These are phyloP conservation scores for Sesamia inferens DNA, from an alignment of 2,888 invertebrate genomes.

Conservation along the genomic window DNA sequence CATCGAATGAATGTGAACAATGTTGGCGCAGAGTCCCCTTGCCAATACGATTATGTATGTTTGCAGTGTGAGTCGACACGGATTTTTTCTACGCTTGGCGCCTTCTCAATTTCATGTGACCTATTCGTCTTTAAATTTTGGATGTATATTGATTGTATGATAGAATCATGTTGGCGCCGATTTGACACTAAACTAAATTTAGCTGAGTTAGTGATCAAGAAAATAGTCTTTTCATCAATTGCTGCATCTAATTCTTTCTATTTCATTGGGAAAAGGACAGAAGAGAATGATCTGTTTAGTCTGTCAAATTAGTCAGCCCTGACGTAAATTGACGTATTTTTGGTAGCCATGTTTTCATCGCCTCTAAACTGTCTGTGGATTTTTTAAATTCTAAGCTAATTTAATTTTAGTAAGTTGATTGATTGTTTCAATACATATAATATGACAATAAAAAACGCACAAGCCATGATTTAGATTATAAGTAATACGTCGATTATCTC, in stretches of 20 bases:
- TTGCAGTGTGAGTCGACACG: slow-evolving; percentile 20
- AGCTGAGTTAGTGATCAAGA: too few relatives aligned
- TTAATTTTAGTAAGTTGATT: too few relatives aligned
- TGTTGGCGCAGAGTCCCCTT: slow-evolving; percentile 49
- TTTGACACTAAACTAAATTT: too few relatives aligned
- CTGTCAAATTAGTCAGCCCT: too few relatives aligned
- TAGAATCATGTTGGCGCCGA: background rate
- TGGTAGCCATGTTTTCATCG: too few relatives aligned
- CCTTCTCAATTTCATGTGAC: slow-evolving; percentile 50
- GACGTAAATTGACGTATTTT: too few relatives aligned
- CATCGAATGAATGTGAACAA: slow-evolving; percentile 34
- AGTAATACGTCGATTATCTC: background rate
- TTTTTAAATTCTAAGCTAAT: too few relatives aligned
- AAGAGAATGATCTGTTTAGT: too few relatives aligned
- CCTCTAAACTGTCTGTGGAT: too few relatives aligned
- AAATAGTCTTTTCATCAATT: too few relatives aligned
- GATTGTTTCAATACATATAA: background rate
- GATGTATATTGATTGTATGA: slow-evolving; percentile 25
- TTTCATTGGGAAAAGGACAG: too few relatives aligned
- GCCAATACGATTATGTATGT: slow-evolving; percentile 39
- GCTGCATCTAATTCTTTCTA: too few relatives aligned
- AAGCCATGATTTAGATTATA: background rate
- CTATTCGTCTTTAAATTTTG: slow-evolving; percentile 37
- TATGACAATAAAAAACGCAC: background rate
- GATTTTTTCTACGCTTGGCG: slow-evolving; percentile 48